Conservation (phyloP, 2,888 invertebrate genomes). For the Nephrocerus scutellatus region DNA sequence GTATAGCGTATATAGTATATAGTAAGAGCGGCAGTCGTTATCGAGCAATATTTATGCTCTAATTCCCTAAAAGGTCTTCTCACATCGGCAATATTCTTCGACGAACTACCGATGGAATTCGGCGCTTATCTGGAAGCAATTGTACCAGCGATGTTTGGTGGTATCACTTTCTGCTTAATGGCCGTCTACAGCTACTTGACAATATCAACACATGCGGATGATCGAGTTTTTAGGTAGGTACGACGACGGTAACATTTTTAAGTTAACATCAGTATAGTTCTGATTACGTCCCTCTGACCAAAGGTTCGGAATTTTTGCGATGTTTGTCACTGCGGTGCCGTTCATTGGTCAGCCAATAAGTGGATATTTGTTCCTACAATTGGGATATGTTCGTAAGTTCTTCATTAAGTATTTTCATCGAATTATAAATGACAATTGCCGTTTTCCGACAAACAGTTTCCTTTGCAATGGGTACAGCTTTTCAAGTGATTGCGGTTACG, state of each 20-base stretch:
- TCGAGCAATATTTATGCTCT: too few relatives aligned
- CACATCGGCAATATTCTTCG: constrained; percentile 43
- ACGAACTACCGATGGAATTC: constrained; percentile 44
- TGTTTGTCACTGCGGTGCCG: constrained; percentile 40
- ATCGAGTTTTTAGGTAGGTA: constrained; percentile 40
- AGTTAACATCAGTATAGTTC: not conserved
- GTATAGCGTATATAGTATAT: too few relatives aligned
- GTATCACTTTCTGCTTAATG: constrained; percentile 44
- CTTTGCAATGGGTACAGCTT: constrained; percentile 37
- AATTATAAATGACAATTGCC: not conserved
- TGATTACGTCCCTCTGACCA: not conserved
- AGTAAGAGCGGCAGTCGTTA: too few relatives aligned
- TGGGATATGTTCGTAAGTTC: constrained; percentile 43
- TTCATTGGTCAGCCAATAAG: constrained; percentile 41
- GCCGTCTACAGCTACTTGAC: constrained; percentile 47
- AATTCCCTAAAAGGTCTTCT: constrained; percentile 35
- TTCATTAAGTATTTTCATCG: too few relatives aligned
- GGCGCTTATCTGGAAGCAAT: constrained; percentile 42
- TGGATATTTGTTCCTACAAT: constrained; percentile 35
- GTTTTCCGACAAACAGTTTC: constrained; percentile 30
- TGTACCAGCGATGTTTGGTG: constrained; percentile 43
- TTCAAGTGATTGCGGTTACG: constrained; percentile 41
- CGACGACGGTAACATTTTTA: not conserved
- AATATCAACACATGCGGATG: constrained; percentile 42
- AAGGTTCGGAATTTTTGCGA: constrained; percentile 45